phyloP scores from a whole-genome alignment of 2,888 invertebrate genomes.

The Melieria omissa region DNA sequence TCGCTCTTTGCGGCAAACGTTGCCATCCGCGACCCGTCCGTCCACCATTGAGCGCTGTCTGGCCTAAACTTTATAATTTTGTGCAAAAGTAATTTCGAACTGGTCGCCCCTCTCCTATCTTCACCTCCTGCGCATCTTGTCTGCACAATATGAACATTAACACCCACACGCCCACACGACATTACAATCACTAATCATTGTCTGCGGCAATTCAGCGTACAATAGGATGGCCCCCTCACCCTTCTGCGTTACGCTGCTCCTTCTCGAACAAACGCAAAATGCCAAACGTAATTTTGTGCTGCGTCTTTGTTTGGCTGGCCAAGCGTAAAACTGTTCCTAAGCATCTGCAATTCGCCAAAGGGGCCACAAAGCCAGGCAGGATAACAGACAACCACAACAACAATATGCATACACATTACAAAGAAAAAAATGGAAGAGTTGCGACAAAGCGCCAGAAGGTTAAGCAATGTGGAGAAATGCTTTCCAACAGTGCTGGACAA shows the following conservation, averaged over 20 bases:
- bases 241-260: no score
- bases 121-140: no score
- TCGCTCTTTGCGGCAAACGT: conserved; percentile 5
- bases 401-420: no score
- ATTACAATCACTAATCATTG: background rate
- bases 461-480: no score
- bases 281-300: background rate
- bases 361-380: background rate
- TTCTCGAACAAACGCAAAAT: no score
- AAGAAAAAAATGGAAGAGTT: background rate
- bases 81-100: conserved; percentile 47
- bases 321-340: conserved; percentile 6
- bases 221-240: no score
- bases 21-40: background rate
- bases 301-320: background rate
- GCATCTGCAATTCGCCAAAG: background rate
- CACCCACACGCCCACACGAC: background rate
- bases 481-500: no score
- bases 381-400: no score
- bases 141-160: no score
- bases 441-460: background rate
- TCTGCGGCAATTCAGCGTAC: background rate
- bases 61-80: conserved; percentile 47
- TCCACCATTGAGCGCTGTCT: background rate
- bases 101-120: conserved; percentile 5